These are phyloP conservation scores for Thereva unica DNA, from an alignment of 2,888 invertebrate genomes.

Conservation along the genomic window DNA sequence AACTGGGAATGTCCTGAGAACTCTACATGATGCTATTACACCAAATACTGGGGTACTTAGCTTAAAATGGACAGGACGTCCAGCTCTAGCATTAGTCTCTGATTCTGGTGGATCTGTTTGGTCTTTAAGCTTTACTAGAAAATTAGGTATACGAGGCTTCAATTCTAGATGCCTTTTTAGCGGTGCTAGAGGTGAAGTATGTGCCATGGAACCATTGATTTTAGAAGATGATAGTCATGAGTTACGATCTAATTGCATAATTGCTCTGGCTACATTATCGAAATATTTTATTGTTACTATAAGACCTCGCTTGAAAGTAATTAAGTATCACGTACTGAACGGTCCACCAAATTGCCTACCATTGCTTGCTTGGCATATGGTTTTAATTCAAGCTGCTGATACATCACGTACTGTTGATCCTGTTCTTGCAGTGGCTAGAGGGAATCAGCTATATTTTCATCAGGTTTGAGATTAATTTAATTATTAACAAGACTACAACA, in stretches of 20 bases:
- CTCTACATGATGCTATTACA: slow-evolving; percentile 79
- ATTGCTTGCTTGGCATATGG: slow-evolving; percentile 90
- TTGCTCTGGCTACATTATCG: slow-evolving; percentile 92
- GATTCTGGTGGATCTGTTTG: slow-evolving; percentile 97
- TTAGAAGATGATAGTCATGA: slow-evolving; percentile 63
- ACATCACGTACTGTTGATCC: slow-evolving; percentile 74
- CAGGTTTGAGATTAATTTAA: slow-evolving; percentile 61
- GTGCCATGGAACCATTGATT: slow-evolving; percentile 70
- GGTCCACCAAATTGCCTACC: slow-evolving; percentile 81
- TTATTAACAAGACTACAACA: neutral
- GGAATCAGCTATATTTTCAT: slow-evolving; percentile 82
- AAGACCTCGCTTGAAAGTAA: slow-evolving; percentile 74
- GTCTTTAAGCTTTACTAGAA: slow-evolving; percentile 85
- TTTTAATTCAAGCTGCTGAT: slow-evolving; percentile 75
- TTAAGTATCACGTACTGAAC: slow-evolving; percentile 76
- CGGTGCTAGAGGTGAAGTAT: slow-evolving; percentile 94
- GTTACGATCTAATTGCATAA: slow-evolving; percentile 73
- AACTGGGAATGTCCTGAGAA: slow-evolving; percentile 75
- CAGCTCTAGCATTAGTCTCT: slow-evolving; percentile 76
- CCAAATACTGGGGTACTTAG: slow-evolving; percentile 82
- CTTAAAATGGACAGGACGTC: slow-evolving; percentile 67
- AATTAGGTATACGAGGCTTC: slow-evolving; percentile 85
- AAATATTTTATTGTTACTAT: slow-evolving; percentile 78
- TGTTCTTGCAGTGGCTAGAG: slow-evolving; percentile 86
- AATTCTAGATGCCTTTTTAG: slow-evolving; percentile 94